phyloP scores from a whole-genome alignment of 2,797 vertebrate genomes.

The Malurus splendens region DNA sequence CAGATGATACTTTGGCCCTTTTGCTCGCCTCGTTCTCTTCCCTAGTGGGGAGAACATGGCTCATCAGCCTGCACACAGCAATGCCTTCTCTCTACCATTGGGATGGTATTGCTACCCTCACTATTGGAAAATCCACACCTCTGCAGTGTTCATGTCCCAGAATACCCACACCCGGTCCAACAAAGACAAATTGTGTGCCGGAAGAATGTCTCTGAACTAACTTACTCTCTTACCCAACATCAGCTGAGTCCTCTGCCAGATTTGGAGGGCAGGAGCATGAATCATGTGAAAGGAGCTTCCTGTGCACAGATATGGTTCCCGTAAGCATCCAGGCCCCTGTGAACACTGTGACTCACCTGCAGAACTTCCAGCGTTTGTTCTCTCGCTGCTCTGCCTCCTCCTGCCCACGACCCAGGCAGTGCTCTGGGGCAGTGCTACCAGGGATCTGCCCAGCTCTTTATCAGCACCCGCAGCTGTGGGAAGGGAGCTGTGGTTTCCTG shows the following conservation, averaged over 20 bases:
- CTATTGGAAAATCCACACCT: background rate
- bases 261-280: background rate
- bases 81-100: background rate
- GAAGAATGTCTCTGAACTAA: background rate
- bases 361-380: background rate
- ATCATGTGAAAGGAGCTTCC: background rate
- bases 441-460: background rate
- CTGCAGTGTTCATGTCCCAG: rapidly evolving
- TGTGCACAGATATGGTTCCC: background rate
- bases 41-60: rapidly evolving
- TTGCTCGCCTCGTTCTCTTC: background rate
- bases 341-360: background rate
- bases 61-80: rapidly evolving
- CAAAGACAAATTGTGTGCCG: rapidly evolving
- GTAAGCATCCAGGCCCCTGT: rapidly evolving
- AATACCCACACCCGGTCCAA: background rate
- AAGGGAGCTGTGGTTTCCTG: background rate
- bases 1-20: background rate
- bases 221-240: background rate
- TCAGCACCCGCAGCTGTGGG: background rate
- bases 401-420: rapidly evolving
- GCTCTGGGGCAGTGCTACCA: rapidly evolving
- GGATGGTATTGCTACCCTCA: background rate
- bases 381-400: background rate
- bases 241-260: background rate